These are phyloP conservation scores for Proteles cristata DNA, from an alignment of 2,113 vertebrate species.

Conservation along the genomic window DNA sequence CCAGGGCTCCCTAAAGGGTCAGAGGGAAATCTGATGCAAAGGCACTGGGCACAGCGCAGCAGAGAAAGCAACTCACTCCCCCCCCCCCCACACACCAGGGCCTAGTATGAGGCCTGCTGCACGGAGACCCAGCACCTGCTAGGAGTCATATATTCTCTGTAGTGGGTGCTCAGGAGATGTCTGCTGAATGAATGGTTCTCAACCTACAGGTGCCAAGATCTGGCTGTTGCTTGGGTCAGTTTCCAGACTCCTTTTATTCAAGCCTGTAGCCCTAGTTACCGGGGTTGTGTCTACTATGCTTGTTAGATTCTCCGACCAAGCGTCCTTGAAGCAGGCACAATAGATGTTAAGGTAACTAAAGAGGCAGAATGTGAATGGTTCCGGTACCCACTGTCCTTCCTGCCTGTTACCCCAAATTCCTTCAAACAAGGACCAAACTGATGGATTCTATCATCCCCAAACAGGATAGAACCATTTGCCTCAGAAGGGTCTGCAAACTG, in stretches of 20 bases:
- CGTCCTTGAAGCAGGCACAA: not conserved
- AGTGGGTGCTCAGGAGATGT: not conserved
- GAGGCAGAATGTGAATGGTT: not conserved
- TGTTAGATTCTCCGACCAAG: not conserved
- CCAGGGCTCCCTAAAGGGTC: not conserved
- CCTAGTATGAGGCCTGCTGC: not conserved
- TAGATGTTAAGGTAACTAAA: not conserved
- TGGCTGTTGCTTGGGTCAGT: not conserved
- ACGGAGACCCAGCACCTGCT: not conserved
- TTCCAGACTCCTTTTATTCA: not conserved
- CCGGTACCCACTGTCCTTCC: not conserved
- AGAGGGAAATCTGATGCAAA: not conserved
- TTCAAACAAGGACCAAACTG: not conserved
- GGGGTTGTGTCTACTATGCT: not conserved
- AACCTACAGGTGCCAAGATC: not conserved
- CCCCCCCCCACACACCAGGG: fast-evolving
- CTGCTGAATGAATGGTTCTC: not conserved
- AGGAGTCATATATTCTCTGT: not conserved
- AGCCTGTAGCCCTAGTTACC: not conserved
- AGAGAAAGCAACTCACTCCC: not conserved
- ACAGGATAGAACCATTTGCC: not conserved
- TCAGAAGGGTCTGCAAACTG: not conserved
- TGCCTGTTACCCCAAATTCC: not conserved
- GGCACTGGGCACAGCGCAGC: not conserved
- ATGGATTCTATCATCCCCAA: not conserved